Conservation (phyloP, 2,113 vertebrate genomes). For the Caranx melampygus region DNA sequence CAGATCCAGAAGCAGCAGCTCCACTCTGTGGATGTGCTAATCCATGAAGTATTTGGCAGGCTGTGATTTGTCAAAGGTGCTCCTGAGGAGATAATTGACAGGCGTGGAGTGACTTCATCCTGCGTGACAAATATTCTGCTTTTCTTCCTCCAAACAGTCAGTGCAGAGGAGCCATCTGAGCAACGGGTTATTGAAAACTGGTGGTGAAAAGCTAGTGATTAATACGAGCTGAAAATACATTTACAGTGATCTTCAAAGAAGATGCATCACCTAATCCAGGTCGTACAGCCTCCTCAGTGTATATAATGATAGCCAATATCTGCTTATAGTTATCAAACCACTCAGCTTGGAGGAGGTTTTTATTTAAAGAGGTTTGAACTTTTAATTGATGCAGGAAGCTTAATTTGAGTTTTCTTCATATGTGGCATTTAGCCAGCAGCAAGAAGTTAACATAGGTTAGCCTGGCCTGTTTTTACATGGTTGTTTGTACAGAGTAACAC, state of each 20-base stretch:
- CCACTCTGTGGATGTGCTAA: slow-evolving; percentile 38
- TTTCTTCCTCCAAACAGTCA: slow-evolving; percentile 43
- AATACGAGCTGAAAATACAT: slow-evolving; percentile 37
- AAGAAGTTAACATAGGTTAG: too few relatives aligned
- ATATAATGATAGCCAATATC: slow-evolving; percentile 4
- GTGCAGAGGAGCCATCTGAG: slow-evolving; percentile 31
- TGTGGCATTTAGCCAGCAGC: too few relatives aligned
- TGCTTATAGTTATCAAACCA: neutral
- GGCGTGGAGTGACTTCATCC: slow-evolving; percentile 55
- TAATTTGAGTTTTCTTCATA: too few relatives aligned
- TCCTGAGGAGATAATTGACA: slow-evolving; percentile 63
- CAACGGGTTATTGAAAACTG: slow-evolving; percentile 42
- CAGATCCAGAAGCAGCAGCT: slow-evolving; percentile 19
- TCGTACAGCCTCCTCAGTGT: slow-evolving; percentile 8
- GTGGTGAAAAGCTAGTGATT: slow-evolving; percentile 53
- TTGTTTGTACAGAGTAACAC: too few relatives aligned
- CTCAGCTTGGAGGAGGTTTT: slow-evolving; percentile 6
- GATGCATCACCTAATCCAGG: slow-evolving; percentile 21
- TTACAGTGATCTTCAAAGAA: slow-evolving; percentile 23
- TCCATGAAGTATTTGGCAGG: slow-evolving; percentile 45
- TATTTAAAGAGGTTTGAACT: neutral
- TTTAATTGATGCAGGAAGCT: too few relatives aligned
- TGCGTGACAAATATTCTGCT: slow-evolving; percentile 54
- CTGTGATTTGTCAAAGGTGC: slow-evolving; percentile 62
- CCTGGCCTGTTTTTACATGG: too few relatives aligned